These are phyloP conservation scores for Pholis gunnellus DNA, from an alignment of 2,113 vertebrate species.

Conservation along the genomic window DNA sequence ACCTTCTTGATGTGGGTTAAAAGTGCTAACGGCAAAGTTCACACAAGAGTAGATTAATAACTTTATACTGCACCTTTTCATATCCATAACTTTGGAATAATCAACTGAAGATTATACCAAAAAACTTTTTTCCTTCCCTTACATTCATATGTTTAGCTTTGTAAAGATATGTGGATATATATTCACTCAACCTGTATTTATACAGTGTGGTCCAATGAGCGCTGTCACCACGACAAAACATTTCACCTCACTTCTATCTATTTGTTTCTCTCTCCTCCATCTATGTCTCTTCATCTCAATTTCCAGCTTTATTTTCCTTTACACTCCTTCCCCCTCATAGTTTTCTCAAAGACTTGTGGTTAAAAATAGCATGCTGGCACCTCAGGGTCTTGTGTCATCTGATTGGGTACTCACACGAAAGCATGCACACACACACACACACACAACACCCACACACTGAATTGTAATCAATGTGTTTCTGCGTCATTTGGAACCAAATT, in stretches of 20 bases:
- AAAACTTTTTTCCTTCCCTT: not conserved
- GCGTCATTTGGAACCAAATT: constrained; percentile 62
- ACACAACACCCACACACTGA: constrained; percentile 13
- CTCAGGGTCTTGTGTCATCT: constrained; percentile 67
- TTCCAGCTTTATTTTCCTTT: constrained; percentile 22
- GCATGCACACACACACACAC: constrained; percentile 16
- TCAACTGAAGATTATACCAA: not conserved
- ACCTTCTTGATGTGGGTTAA: not conserved
- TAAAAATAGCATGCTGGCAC: constrained; percentile 71
- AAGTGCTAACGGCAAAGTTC: not conserved
- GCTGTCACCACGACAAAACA: constrained; percentile 6
- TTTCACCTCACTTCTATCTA: not conserved
- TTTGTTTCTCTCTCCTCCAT: constrained; percentile 3
- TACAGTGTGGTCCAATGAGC: not conserved
- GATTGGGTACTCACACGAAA: constrained; percentile 43
- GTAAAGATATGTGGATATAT: not conserved
- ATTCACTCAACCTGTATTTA: not conserved
- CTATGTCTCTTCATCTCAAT: constrained; percentile 33
- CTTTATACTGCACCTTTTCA: constrained; percentile 2
- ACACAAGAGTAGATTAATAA: not conserved
- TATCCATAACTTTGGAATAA: not conserved
- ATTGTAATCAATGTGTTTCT: constrained; percentile 70
- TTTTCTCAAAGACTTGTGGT: constrained; percentile 35
- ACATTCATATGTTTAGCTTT: not conserved
- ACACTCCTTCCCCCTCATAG: constrained; percentile 22